Conservation (phyloP, 1,140 invertebrate genomes). For the Diabrotica undecimpunctata region DNA sequence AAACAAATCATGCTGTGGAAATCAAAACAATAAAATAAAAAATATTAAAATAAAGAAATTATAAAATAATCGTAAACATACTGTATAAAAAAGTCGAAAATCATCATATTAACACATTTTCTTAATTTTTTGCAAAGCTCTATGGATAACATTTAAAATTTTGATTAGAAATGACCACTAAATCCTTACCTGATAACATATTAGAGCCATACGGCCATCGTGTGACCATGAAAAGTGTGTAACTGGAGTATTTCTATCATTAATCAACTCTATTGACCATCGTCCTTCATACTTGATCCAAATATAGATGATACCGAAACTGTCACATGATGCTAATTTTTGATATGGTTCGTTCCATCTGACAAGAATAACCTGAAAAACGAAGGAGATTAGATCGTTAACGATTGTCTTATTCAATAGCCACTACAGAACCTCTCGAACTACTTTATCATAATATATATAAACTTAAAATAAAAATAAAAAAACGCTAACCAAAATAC, state of each 20-base stretch:
- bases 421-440: not conserved
- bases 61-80: too few relatives aligned
- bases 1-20: too few relatives aligned
- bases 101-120: too few relatives aligned
- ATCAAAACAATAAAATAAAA: too few relatives aligned
- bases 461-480: too few relatives aligned
- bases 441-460: not conserved
- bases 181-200: constrained; percentile 83
- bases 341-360: constrained; percentile 99
- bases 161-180: not conserved
- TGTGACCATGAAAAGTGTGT: constrained; percentile 98
- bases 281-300: constrained; percentile 99
- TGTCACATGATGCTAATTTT: constrained; percentile 96
- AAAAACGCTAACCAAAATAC: too few relatives aligned
- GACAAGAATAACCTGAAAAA: constrained; percentile 81
- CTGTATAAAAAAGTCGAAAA: too few relatives aligned
- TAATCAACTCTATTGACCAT: constrained; percentile 98
- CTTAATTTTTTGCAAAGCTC: too few relatives aligned
- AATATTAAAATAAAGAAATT: too few relatives aligned
- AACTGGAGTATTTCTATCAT: constrained; percentile 94
- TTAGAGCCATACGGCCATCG: constrained; percentile 95
- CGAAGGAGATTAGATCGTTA: not conserved
- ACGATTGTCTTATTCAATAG: not conserved
- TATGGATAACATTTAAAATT: not conserved
- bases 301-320: constrained; percentile 96